Percentiles rank a stretch among this genome's conserved stretches.
Conservation (phyloP, 1,140 invertebrate genomes). For the Penaeus chinensis region DNA sequence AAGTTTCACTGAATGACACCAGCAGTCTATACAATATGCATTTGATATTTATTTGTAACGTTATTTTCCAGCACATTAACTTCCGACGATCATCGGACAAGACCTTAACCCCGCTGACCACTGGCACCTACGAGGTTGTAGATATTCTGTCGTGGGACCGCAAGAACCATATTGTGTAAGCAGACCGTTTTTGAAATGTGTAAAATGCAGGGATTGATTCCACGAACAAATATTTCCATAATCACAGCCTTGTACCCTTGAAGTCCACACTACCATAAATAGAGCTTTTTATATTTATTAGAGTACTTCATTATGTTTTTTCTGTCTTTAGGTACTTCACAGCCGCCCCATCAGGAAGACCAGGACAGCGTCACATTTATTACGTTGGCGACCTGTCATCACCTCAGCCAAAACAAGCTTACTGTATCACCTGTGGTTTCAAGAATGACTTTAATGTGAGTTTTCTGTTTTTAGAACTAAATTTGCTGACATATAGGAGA, state of each 20-base stretch:
- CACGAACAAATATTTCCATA: too few relatives aligned
- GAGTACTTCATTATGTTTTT: constrained; percentile 37
- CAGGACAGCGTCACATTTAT: constrained; percentile 69
- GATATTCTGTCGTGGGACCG: constrained; percentile 84
- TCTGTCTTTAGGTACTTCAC: constrained; percentile 68
- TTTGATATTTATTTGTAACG: background rate
- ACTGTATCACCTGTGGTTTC: constrained; percentile 67
- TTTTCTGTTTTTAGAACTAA: background rate
- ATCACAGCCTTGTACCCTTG: too few relatives aligned
- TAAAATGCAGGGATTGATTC: background rate
- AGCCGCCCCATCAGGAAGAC: constrained; percentile 67
- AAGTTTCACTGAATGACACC: too few relatives aligned
- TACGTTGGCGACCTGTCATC: constrained; percentile 67
- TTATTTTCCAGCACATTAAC: constrained; percentile 73
- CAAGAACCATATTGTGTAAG: constrained; percentile 76
- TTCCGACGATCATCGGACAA: constrained; percentile 69
- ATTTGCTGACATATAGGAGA: background rate
- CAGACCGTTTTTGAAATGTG: constrained; percentile 38
- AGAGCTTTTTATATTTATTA: background rate
- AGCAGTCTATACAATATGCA: background rate
- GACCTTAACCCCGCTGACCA: constrained; percentile 74
- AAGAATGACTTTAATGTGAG: constrained; percentile 63
- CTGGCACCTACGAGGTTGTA: constrained; percentile 81
- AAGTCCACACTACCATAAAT: background rate
- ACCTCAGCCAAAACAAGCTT: constrained; percentile 48